Evolutionary conservation across 2,888 invertebrate species (phyloP), one percentile per base, ranked within the genome.

Genomic region (Oscheius sp.): DNA sequence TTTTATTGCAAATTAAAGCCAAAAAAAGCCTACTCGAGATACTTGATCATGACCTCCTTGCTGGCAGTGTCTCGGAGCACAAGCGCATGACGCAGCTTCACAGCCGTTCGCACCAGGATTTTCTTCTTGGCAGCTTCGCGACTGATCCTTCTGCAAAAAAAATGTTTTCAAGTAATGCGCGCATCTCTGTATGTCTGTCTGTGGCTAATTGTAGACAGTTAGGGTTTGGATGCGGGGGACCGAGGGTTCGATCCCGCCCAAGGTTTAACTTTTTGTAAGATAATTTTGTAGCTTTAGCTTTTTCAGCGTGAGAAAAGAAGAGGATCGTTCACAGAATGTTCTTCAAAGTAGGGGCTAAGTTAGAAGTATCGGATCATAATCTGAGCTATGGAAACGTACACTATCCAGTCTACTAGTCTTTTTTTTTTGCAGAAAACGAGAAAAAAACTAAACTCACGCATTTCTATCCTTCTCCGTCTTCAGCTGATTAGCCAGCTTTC

Each of bases 401-500:
- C 21, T 21, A n/a, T 47, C 33, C 2, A 62, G 13, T 47, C 3
- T 48, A 55, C 29, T 21, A 32, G 4, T 59, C 21, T 21, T 21
- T 21, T 21, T 21, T 21, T 21, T 21, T 21, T 21, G 21, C 21
- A 21, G 21, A 21, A 21, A 21, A 21, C 21, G 21, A 21, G 2
- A n/a, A 33, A 47, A 21, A 35, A 60, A 60, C 11, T 13, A 32
- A 13, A 50, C 53, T 53, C 3, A 70, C 74, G 53, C 32, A 10
- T 60, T 70, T 35, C 59, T 59, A 9, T 74, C 74, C 7, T 42
- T 53, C 51, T 74, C 75, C 29, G 74, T 51, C 47, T 74, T 75
- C 35, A 84, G 58, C 42, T 70, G 62, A 32, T 75, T 50, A 1
- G 86, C 86, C 75, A 86, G 53, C 51, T 71, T 37, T 59, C 76